These are phyloP conservation scores for Leucophenga varia DNA, from an alignment of 1,140 invertebrate species.

Conservation along the genomic window DNA sequence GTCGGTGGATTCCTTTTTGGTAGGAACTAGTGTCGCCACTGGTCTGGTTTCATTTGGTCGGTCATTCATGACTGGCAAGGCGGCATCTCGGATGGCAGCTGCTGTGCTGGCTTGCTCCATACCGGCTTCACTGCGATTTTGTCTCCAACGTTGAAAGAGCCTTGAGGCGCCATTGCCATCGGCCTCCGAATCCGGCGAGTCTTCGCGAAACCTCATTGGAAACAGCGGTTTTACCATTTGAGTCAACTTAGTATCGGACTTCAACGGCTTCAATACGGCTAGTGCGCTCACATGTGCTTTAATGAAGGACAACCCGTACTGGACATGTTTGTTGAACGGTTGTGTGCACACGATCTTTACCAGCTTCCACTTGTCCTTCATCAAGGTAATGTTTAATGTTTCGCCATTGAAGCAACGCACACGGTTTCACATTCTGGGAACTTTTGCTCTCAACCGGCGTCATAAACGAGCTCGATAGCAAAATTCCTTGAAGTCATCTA, in stretches of 20 bases:
- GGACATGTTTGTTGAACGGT: slow-evolving; percentile 78
- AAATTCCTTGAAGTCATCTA: slow-evolving; percentile 56
- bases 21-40: too few relatives aligned
- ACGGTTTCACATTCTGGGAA: slow-evolving; percentile 64
- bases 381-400: slow-evolving; percentile 62
- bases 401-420: slow-evolving; percentile 74
- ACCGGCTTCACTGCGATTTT: background rate
- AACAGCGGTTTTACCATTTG: too few relatives aligned
- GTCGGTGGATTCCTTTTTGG: too few relatives aligned
- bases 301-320: slow-evolving; percentile 80
- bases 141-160: slow-evolving; percentile 49
- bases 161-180: slow-evolving; percentile 23
- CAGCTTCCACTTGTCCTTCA: slow-evolving; percentile 75
- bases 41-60: slow-evolving; percentile 10
- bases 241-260: too few relatives aligned
- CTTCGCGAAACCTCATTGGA: slow-evolving; percentile 62
- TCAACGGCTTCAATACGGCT: too few relatives aligned
- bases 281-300: slow-evolving; percentile 66
- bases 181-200: slow-evolving; percentile 58
- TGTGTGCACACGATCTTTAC: slow-evolving; percentile 84
- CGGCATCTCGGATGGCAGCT: slow-evolving; percentile 33
- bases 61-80: slow-evolving; percentile 9
- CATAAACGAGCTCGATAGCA: slow-evolving; percentile 81
- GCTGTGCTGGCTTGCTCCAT: slow-evolving; percentile 12
- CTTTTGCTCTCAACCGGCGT: slow-evolving; percentile 69